Conservation (phyloP, 2,113 vertebrate genomes). For the Hystrix brachyura region DNA sequence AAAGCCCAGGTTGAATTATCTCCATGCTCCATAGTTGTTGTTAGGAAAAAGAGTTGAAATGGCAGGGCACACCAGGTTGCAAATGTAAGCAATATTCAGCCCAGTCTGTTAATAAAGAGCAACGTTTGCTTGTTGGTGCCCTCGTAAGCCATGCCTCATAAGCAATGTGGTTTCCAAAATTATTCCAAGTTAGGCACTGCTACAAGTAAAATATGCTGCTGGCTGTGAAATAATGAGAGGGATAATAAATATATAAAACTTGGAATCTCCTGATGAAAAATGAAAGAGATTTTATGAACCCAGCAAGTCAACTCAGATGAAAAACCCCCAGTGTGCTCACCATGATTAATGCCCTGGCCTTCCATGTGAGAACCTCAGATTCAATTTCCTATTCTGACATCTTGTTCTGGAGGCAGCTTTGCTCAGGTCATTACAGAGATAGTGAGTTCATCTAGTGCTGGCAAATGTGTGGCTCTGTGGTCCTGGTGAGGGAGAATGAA, state of each 20-base stretch:
- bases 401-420: constrained; percentile 62
- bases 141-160: constrained; percentile 75
- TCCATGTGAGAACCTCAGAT: constrained; percentile 38
- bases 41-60: not conserved
- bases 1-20: constrained; percentile 61
- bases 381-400: constrained; percentile 74
- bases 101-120: constrained; percentile 76
- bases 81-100: constrained; percentile 78
- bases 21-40: constrained; percentile 60
- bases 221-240: constrained; percentile 83
- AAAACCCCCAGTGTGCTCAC: constrained; percentile 66
- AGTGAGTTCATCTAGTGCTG: constrained; percentile 24
- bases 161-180: constrained; percentile 83
- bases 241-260: constrained; percentile 76
- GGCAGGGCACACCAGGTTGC: constrained; percentile 64
- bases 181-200: constrained; percentile 81
- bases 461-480: not conserved
- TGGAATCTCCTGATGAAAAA: constrained; percentile 74
- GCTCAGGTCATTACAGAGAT: not conserved
- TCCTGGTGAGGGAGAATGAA: constrained; percentile 14
- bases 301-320: constrained; percentile 65
- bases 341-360: constrained; percentile 60
- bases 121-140: constrained; percentile 67
- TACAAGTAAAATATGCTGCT: constrained; percentile 84
- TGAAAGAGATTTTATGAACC: constrained; percentile 76